Evolutionary conservation across 2,113 vertebrate species (phyloP), one percentile per base, ranked within the genome.

Genomic region (Onychostruthus taczanowskii): DNA sequence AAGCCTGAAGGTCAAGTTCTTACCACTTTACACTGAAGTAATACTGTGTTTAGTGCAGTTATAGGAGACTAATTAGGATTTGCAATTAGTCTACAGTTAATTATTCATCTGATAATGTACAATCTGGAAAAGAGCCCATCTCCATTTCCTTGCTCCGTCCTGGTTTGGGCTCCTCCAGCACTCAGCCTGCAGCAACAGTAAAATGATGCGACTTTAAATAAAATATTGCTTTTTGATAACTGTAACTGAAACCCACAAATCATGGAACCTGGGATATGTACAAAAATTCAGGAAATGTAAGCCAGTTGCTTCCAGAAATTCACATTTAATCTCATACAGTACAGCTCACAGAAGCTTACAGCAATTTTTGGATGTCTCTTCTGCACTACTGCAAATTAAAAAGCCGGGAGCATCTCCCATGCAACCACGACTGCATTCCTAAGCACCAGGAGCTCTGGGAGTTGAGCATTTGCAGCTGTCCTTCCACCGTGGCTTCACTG

Each of bases 81-180:
- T 92, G 72, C 82, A 92, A 96, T 96, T 90, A 96, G 72, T 53
- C 82, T 72, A 23, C 47, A 84, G 85, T 94, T 94, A 96, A 96
- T 96, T 96, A 96, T 96, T 97, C 84, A 95, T 95, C 84, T 85
- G 89, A 95, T 95, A 94, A 83, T 74, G 94, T 24, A 73, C 39
- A 83, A 63, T 21, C 67, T 95, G 95, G 89, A 95, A n/a, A 58
- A 86, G 52, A 93, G 92, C 87, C 95, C 26, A 73, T 73, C 84
- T 91, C 74, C 10, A 30, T 68, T 80, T 95, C 58, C 58, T 72
- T 85, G 76, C 83, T 59, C 76, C 5, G 3, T 59, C 72, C 94
- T 90, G 82, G 70, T 78, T 87, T 2, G 4, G 44, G 84, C 7
- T 68, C 44, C 67, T 84, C 49, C 73, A 52, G 62, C 37, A 55